These are phyloP conservation scores for Cheilosia scutellata DNA, from an alignment of 2,888 invertebrate genomes.

Conservation along the genomic window DNA sequence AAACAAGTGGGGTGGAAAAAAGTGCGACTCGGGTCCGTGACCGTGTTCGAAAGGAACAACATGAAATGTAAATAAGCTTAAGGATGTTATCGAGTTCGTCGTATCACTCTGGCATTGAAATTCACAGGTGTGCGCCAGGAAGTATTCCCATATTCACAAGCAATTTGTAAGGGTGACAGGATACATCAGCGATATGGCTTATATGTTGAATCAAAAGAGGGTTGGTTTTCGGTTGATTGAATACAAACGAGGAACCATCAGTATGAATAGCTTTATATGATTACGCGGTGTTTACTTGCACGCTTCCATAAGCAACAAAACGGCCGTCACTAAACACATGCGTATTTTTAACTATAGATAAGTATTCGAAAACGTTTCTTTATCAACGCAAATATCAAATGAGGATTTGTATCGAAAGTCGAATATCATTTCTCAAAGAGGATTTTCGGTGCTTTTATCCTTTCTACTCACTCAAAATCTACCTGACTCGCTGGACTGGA, in stretches of 20 bases:
- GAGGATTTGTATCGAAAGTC: no score
- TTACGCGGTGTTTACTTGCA: background rate
- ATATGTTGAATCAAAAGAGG: conserved; percentile 28
- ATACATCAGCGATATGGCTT: conserved; percentile 57
- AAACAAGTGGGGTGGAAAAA: conserved; percentile 3
- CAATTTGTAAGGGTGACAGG: conserved; percentile 59
- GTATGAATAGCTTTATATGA: conserved; percentile 5
- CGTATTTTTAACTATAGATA: no score
- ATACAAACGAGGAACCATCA: conserved; percentile 57
- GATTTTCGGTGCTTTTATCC: no score
- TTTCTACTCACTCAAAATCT: no score
- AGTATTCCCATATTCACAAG: conserved; percentile 51
- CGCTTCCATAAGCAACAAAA: background rate
- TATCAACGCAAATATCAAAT: no score
- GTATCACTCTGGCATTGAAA: conserved; percentile 59
- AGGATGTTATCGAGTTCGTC: conserved; percentile 59
- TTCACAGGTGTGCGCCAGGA: conserved; percentile 64
- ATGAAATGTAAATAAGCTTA: conserved; percentile 72
- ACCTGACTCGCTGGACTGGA: no score
- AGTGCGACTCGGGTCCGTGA: background rate
- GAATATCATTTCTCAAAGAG: no score
- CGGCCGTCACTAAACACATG: no score
- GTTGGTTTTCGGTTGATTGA: conserved; percentile 61
- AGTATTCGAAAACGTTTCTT: no score
- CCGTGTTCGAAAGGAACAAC: conserved; percentile 15